These are phyloP conservation scores for Neomonachus schauinslandi DNA, from an alignment of 2,113 vertebrate genomes.

Conservation along the genomic window DNA sequence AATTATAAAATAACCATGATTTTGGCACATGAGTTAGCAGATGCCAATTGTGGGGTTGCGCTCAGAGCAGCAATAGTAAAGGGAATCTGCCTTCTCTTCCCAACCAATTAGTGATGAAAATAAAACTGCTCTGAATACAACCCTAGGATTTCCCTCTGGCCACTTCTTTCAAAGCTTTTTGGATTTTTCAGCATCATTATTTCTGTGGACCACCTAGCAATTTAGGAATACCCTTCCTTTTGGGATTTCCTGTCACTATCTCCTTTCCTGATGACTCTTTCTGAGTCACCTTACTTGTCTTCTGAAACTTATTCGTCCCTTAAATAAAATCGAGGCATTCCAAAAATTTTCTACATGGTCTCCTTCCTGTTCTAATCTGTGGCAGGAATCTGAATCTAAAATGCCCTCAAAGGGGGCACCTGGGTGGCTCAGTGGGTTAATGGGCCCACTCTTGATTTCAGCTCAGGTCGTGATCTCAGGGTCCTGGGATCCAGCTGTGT, in stretches of 20 bases:
- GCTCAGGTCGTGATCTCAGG: background rate
- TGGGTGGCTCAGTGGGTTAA: background rate
- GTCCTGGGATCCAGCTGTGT: background rate
- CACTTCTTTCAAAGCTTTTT: background rate
- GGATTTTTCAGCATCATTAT: background rate
- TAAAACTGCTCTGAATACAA: background rate
- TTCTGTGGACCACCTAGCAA: background rate
- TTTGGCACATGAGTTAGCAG: background rate
- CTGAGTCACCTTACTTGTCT: background rate
- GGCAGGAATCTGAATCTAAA: background rate
- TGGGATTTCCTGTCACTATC: background rate
- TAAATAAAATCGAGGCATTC: background rate
- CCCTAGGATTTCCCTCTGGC: background rate
- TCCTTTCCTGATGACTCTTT: background rate
- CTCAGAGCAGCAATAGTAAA: background rate
- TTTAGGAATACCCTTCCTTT: background rate
- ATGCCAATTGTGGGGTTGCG: background rate
- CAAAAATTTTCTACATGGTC: background rate
- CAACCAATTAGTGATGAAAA: background rate
- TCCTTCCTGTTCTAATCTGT: background rate
- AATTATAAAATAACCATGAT: background rate
- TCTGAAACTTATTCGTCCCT: background rate
- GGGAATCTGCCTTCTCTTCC: background rate
- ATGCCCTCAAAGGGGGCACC: background rate
- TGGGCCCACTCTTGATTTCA: background rate